Percentiles rank a stretch among this genome's conserved stretches.
These are phyloP conservation scores for Phataginus tetradactyla DNA, from an alignment of 2,797 vertebrate genomes.

Conservation along the genomic window DNA sequence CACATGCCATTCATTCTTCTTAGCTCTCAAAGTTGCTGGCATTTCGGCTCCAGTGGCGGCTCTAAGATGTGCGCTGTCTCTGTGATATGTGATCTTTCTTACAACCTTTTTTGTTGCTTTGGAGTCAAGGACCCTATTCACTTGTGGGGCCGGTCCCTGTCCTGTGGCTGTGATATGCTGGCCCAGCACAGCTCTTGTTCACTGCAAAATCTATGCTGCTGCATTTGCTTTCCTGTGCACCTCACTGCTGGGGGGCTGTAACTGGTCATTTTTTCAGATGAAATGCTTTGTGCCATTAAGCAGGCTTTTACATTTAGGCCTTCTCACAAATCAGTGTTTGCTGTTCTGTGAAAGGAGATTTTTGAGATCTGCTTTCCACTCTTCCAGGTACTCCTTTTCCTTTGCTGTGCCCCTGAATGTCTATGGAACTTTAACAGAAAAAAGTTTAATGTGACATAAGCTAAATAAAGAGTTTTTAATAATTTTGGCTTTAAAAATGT, in stretches of 20 bases:
- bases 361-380: not conserved
- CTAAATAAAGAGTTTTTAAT: constrained; percentile 74
- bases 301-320: constrained; percentile 17
- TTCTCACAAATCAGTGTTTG: constrained; percentile 40
- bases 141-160: not conserved
- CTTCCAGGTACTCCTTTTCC: not conserved
- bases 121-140: not conserved
- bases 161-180: not conserved
- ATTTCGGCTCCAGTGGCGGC: not conserved
- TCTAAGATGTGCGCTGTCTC: not conserved
- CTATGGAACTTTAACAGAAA: constrained; percentile 20
- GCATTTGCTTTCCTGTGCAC: not conserved
- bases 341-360: constrained; percentile 19
- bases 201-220: too few species aligned
- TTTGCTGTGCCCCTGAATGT: constrained; percentile 1
- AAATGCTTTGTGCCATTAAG: constrained; percentile 24
- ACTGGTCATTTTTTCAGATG: not conserved
- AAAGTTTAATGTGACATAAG: constrained; percentile 45
- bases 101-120: not conserved
- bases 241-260: not conserved
- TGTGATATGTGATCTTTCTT: not conserved
- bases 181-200: not conserved
- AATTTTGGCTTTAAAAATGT: constrained; percentile 57
- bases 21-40: not conserved
- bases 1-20: not conserved